Evolutionary conservation across 1,140 invertebrate species (phyloP), one percentile per base, ranked within the genome.

Genomic region (Coelopa frigida): DNA sequence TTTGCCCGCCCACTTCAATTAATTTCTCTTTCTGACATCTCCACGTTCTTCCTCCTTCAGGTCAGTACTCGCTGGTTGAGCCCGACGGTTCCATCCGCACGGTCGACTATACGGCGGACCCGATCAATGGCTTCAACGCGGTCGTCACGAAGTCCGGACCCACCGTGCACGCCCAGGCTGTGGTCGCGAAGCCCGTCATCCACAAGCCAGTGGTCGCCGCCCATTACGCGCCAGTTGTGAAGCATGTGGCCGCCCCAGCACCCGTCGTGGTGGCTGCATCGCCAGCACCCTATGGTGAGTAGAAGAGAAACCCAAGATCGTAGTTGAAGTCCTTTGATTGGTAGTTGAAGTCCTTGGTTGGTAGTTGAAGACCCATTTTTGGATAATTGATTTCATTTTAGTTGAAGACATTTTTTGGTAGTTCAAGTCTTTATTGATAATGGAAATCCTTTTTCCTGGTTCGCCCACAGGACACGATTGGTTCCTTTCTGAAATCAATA

Each of bases 81-180:
- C 74, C 83, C 14, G 83, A 85, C 52, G 83, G 84, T 32, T 77
- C 79, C 12, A 73, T 78, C 10, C 72, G 82, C 38, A 81, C 77
- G 14, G 79, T 81, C 11, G 77, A 80, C 48, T 82, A 82, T 53
- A 78, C 76, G 2, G 77, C 78, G 0, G 78, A 79, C 47, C 48
- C 73, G 0, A 61, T 74, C 20, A 72, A 77, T 45, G 77, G 77
- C 6, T 78, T 78, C 55, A 78, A 78, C 50, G 76, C 76, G 4
- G 72, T 77, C 2, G 76, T 78, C 0, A 73, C 72, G 2, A 77
- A 76, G 55, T 74, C 72, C 8, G 75, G 68, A 4, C 73, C 79
- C 33, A 73, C 71, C 40, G 59, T 77, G 24, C 75, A 77, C 39
- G 59, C 64, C 10, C 64, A 65, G 45, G 51, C 64, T 1, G 41